Percentiles rank a stretch among this genome's conserved stretches.
Evolutionary conservation across 2,797 vertebrate species (phyloP).

Genomic region (Spondyliosoma cantharus): DNA sequence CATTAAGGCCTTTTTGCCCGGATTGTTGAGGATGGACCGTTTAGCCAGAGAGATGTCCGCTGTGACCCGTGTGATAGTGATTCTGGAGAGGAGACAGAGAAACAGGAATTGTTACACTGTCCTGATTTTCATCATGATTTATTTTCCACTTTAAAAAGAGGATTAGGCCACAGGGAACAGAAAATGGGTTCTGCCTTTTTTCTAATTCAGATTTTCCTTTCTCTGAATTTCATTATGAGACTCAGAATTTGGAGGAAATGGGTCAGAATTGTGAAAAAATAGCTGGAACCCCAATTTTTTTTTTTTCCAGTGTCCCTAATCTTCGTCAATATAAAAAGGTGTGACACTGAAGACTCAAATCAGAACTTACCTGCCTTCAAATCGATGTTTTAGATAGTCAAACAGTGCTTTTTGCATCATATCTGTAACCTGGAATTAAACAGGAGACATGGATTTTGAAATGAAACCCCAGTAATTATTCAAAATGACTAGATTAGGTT

Average conservation of each 20-base stretch:
- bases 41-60: constrained; percentile 99
- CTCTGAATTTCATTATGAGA: too few relatives aligned
- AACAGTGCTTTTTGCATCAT: constrained; percentile 99
- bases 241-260: too few relatives aligned
- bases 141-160: neutral
- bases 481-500: neutral
- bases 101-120: constrained; percentile 22
- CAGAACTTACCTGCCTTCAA: constrained; percentile 96
- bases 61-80: constrained; percentile 97
- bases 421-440: constrained; percentile 91
- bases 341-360: constrained; percentile 28
- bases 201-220: too few relatives aligned
- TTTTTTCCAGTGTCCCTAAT: too few relatives aligned
- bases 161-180: too few relatives aligned
- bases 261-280: too few relatives aligned
- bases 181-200: too few relatives aligned
- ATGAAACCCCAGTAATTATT: neutral
- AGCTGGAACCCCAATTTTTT: too few relatives aligned
- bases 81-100: constrained; percentile 80
- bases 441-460: constrained; percentile 16
- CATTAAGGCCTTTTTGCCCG: constrained; percentile 97
- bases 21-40: constrained; percentile 97
- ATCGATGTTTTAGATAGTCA: constrained; percentile 99
- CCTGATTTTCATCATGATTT: neutral
- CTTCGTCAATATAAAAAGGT: neutral